Percentiles rank a stretch among this genome's conserved stretches.
Evolutionary conservation across 1,140 invertebrate species (phyloP).

Genomic region (Microvelia longipes): DNA sequence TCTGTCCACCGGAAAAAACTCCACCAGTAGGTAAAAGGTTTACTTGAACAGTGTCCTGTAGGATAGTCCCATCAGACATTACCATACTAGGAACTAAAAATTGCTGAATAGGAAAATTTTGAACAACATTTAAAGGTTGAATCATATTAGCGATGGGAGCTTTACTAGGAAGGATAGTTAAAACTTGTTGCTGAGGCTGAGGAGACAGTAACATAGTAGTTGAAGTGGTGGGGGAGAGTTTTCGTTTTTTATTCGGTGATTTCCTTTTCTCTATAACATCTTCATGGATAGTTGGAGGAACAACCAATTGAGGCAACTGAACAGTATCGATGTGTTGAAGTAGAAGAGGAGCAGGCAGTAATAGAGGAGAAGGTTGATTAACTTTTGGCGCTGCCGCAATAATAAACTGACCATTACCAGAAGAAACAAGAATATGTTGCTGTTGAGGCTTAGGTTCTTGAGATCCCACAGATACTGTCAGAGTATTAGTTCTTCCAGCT

Average conservation of each 20-base stretch:
- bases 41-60: slow-evolving; percentile 54
- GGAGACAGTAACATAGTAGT: slow-evolving; percentile 40
- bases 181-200: slow-evolving; percentile 41
- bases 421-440: slow-evolving; percentile 57
- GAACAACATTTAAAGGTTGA: slow-evolving; percentile 64
- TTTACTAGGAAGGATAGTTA: slow-evolving; percentile 60
- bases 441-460: slow-evolving; percentile 30
- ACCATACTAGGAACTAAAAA: slow-evolving; percentile 66
- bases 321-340: slow-evolving; percentile 55
- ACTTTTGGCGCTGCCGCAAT: slow-evolving; percentile 34
- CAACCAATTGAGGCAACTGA: slow-evolving; percentile 38
- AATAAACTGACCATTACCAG: slow-evolving; percentile 55
- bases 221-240: slow-evolving; percentile 9
- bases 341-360: slow-evolving; percentile 56
- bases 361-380: slow-evolving; percentile 30
- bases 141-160: slow-evolving; percentile 41
- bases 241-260: slow-evolving; percentile 12
- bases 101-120: slow-evolving; percentile 66
- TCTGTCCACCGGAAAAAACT: slow-evolving; percentile 37
- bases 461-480: slow-evolving; percentile 54
- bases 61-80: slow-evolving; percentile 44
- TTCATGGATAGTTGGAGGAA: slow-evolving; percentile 32
- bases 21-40: slow-evolving; percentile 50
- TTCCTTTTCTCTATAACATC: slow-evolving; percentile 10
- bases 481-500: slow-evolving; percentile 54